These are phyloP conservation scores for Crax fasciolata DNA, from an alignment of 2,797 vertebrate genomes.

Conservation along the genomic window DNA sequence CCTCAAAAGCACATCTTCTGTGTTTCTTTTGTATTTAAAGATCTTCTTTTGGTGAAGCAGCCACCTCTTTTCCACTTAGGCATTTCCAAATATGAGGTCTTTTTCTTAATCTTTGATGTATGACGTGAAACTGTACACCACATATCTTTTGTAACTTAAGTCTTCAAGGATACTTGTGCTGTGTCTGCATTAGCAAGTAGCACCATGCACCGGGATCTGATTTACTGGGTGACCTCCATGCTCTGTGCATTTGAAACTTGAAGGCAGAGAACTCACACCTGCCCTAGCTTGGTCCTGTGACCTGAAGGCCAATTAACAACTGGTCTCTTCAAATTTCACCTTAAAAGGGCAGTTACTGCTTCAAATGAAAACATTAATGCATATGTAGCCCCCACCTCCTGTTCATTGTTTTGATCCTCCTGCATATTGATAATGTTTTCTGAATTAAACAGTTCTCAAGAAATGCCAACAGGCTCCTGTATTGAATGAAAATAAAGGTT, in stretches of 20 bases:
- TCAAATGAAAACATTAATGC: background rate
- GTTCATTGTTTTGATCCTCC: background rate
- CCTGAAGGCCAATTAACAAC: background rate
- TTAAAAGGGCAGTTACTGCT: background rate
- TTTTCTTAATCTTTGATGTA: background rate
- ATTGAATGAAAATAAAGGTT: background rate
- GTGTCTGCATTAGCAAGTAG: background rate
- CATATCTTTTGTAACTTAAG: background rate
- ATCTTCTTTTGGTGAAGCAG: conserved; percentile 18
- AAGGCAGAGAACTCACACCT: background rate
- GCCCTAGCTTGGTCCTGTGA: background rate
- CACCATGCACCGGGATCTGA: background rate
- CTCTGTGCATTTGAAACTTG: background rate
- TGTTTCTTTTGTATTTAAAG: background rate
- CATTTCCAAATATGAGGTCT: conserved; percentile 19
- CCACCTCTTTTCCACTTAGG: background rate
- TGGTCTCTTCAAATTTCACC: background rate
- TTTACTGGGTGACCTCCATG: background rate
- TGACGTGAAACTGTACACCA: conserved; percentile 10
- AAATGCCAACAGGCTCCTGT: background rate
- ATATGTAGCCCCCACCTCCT: background rate
- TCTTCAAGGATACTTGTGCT: background rate
- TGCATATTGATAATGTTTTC: background rate
- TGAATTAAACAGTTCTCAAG: background rate
- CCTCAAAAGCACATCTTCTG: background rate